Percentiles rank a stretch among this genome's conserved stretches.
These are phyloP conservation scores for Mellivora capensis DNA, from an alignment of 2,113 vertebrate species.

Conservation along the genomic window DNA sequence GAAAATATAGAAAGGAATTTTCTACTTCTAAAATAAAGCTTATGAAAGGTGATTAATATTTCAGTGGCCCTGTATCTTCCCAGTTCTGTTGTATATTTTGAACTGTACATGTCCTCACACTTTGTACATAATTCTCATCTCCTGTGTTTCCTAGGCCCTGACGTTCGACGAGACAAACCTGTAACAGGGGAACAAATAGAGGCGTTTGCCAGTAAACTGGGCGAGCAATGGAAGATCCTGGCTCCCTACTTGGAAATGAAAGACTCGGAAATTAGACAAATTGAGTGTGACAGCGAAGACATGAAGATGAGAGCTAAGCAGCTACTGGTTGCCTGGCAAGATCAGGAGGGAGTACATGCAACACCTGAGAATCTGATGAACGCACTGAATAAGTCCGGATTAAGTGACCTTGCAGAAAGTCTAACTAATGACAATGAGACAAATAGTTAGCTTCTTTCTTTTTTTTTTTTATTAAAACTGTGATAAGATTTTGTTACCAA, in stretches of 20 bases:
- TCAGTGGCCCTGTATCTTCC: not conserved
- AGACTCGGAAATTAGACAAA: constrained; percentile 92
- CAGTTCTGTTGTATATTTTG: not conserved
- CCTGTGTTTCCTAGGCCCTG: constrained; percentile 86
- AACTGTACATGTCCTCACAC: not conserved
- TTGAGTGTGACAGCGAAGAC: constrained; percentile 94
- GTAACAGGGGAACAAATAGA: constrained; percentile 94
- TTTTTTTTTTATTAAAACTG: constrained; percentile 49
- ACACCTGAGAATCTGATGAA: constrained; percentile 88
- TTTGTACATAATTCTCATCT: not conserved
- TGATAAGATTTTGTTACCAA: constrained; percentile 72
- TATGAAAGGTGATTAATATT: not conserved
- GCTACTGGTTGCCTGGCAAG: constrained; percentile 97
- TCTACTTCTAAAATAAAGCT: constrained; percentile 11
- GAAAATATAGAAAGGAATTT: not conserved
- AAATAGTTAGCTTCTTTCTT: constrained; percentile 70
- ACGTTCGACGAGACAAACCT: constrained; percentile 89
- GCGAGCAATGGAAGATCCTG: constrained; percentile 91
- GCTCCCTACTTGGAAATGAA: constrained; percentile 94
- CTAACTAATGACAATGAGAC: constrained; percentile 83
- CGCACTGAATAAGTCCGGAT: constrained; percentile 87
- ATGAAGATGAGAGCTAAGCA: constrained; percentile 94
- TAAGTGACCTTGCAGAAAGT: constrained; percentile 87
- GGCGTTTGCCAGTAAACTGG: constrained; percentile 89
- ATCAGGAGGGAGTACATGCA: constrained; percentile 92